Base-by-base conservation (phyloP, 2,888 invertebrate species). In the Troides aeacus region DNA sequence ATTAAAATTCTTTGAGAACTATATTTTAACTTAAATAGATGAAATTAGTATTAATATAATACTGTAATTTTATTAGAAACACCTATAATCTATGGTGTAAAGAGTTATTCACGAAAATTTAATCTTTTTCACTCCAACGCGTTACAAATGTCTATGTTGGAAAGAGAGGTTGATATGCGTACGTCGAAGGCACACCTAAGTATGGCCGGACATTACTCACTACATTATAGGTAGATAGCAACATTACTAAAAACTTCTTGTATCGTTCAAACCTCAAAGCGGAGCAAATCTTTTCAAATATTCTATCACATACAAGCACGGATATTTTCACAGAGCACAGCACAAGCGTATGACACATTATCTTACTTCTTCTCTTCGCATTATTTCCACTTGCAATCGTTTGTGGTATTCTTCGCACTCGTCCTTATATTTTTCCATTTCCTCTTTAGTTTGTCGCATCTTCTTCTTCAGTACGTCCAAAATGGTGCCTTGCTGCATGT, bases 381-480 rank as follows among this genome's bases (percentile, higher is more conserved):
- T 97, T 90, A 97, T 95, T 95, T 99, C 99, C 89, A 97, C 95
- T 94, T 98, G 98, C 89, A 98, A 95, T 91, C 97, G 96, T 94
- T 98, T 97, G 93, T 97, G 97, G 90, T 96, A 97, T 93, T 98
- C 98, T 93, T 99, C 99, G 91, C 97, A 97, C 91, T 98, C 98
- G 93, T 99, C 99, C 94, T 97, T 98, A 94, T 97, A 98, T 93
- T 97, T 96, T 92, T 99, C 99, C 96, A 99, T 97, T 94, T 99
- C 99, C 92, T 99, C 98, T 94, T 99, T 98, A 83, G 99, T 97
- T 93, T 98, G 98, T 81, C 98, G 95, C 99, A 99, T 99, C 96
- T 99, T 99, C 95, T 99, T 98, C 95, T 99, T 99, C 85, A 99
- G 95, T 86, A 98, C 98, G 93, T 99, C 98, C 91, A 99, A 94